A percentile compares a stretch with the other conserved stretches of the same genome.
Evolutionary conservation across 2,797 vertebrate genomes (phyloP).

Genomic region (Siniperca obscura): DNA sequence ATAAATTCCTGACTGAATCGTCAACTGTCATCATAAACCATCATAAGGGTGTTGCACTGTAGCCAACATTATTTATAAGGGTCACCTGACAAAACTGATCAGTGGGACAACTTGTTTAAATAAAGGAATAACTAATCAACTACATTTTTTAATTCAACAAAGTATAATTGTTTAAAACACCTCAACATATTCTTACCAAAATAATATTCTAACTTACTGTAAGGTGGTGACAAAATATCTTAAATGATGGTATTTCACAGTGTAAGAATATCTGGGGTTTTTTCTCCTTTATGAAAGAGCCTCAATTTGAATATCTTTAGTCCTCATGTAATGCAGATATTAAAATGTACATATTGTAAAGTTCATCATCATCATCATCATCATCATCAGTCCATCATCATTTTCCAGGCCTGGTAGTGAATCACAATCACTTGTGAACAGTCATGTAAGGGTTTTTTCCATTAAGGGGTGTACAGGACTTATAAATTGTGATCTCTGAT

Average conservation of each 20-base stretch:
- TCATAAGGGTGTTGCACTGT: not conserved
- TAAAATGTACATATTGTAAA: constrained; percentile 2
- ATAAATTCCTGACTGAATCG: not conserved
- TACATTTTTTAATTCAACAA: not conserved
- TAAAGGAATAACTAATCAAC: not conserved
- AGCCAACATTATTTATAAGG: not conserved
- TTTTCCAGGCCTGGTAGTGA: not conserved
- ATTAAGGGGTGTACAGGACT: no score
- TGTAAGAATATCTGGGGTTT: not conserved
- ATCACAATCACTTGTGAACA: not conserved
- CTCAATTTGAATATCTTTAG: not conserved
- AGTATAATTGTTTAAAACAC: not conserved
- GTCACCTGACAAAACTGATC: no score
- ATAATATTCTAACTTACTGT: not conserved
- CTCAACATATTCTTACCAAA: not conserved
- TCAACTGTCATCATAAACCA: not conserved
- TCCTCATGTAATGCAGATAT: not conserved
- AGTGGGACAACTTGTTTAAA: not conserved
- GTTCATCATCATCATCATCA: not conserved
- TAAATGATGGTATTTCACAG: not conserved
- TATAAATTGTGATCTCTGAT: not conserved
- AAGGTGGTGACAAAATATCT: not conserved
- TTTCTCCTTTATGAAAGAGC: not conserved
- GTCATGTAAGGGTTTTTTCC: not conserved
- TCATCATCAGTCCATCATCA: no score